A percentile compares a stretch with the other conserved stretches of the same genome.
phyloP scores from a whole-genome alignment of 2,888 invertebrate genomes.

The Hoplodrina blanda region DNA sequence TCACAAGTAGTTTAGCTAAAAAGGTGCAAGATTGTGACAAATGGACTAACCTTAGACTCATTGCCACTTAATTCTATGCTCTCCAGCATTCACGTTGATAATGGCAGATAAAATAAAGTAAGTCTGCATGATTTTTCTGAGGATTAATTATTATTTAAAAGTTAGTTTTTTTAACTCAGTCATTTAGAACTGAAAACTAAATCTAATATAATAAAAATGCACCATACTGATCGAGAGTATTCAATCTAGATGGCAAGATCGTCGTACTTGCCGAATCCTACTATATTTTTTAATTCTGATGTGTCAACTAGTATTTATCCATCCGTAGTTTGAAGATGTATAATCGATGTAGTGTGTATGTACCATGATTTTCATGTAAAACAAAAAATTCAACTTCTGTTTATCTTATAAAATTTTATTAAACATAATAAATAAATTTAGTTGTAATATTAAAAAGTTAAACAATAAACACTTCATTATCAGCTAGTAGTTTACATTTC shows the following conservation, averaged over 20 bases:
- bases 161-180: neutral
- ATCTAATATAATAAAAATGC: neutral
- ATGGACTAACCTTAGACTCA: slow-evolving; percentile 64
- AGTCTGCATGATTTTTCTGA: slow-evolving; percentile 20
- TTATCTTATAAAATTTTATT: no score
- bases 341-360: neutral
- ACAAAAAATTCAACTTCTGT: no score
- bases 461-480: no score
- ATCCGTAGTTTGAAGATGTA: neutral
- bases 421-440: no score
- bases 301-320: neutral
- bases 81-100: slow-evolving; percentile 43
- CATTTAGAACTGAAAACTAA: neutral
- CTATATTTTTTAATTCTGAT: neutral
- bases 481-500: neutral
- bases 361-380: no score
- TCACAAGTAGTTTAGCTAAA: neutral
- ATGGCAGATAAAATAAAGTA: slow-evolving; percentile 87
- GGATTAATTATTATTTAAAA: neutral
- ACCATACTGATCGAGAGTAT: slow-evolving; percentile 19
- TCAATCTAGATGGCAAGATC: slow-evolving; percentile 38
- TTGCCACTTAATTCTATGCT: slow-evolving; percentile 36
- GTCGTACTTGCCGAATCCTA: neutral
- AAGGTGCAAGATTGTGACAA: slow-evolving; percentile 20
- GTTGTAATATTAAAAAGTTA: no score